Evolutionary conservation across 2,113 vertebrate genomes (phyloP).

Genomic region (Cyanoderma ruficeps): DNA sequence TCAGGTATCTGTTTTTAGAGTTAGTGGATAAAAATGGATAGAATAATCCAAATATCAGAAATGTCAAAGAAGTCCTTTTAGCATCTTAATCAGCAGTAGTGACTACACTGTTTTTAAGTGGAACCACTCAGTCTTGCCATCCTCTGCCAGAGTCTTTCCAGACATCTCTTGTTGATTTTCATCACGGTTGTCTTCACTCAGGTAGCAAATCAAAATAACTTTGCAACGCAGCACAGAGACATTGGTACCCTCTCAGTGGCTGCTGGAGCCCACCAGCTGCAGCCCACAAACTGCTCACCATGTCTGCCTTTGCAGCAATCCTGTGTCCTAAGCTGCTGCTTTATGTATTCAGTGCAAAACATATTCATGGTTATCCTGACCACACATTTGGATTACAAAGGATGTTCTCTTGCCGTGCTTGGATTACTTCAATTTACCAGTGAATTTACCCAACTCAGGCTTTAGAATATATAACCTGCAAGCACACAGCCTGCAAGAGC

Average conservation of each 20-base stretch:
- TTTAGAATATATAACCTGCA: not conserved
- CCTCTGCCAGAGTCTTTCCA: not conserved
- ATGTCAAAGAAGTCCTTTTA: not conserved
- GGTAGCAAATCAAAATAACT: not conserved
- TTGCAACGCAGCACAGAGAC: not conserved
- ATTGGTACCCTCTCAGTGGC: no score
- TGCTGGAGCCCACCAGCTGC: not conserved
- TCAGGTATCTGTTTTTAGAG: not conserved
- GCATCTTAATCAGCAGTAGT: not conserved
- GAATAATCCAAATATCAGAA: not conserved
- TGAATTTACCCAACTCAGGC: not conserved
- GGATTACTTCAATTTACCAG: not conserved
- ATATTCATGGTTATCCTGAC: not conserved
- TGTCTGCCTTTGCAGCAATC: not conserved
- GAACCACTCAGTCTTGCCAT: not conserved
- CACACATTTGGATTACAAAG: not conserved
- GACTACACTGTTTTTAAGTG: not conserved
- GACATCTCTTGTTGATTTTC: not conserved
- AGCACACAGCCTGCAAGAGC: not conserved
- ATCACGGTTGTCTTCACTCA: not conserved
- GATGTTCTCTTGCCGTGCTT: not conserved
- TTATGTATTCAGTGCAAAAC: not conserved
- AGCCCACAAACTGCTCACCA: not conserved
- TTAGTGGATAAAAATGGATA: not conserved
- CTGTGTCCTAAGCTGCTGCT: not conserved